Evolutionary conservation across 2,797 vertebrate genomes (phyloP).

Genomic region (Parauchenoglanis ngamensis): DNA sequence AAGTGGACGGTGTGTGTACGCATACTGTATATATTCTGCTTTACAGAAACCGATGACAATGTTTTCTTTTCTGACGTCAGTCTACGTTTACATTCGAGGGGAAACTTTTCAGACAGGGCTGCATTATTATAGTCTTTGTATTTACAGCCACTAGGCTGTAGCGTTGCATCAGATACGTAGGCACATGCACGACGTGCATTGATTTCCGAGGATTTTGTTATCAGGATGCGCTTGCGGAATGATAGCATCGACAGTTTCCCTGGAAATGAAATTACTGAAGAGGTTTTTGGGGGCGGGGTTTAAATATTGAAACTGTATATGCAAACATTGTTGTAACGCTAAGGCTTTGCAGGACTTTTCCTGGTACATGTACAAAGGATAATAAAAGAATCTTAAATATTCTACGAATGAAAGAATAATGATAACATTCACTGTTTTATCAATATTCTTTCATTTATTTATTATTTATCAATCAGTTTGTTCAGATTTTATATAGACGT

Average conservation of each 20-base stretch:
- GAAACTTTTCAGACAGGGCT: background rate
- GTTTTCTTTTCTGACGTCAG: too few relatives aligned
- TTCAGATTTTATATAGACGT: too few relatives aligned
- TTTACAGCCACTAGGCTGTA: conserved; percentile 15
- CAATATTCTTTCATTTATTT: background rate
- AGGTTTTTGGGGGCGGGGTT: background rate
- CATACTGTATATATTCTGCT: background rate
- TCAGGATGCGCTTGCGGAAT: background rate
- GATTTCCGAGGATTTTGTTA: background rate
- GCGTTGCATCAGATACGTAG: background rate
- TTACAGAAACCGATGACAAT: background rate
- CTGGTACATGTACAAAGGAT: background rate
- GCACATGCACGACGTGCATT: background rate
- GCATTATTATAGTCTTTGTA: background rate
- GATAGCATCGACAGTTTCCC: background rate
- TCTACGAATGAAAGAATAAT: background rate
- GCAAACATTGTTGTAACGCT: background rate
- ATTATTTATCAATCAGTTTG: too few relatives aligned
- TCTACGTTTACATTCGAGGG: background rate
- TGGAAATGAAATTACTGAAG: background rate
- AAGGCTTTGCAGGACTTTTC: background rate
- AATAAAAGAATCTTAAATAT: too few relatives aligned
- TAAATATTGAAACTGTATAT: background rate
- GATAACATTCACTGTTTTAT: background rate
- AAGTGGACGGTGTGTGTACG: background rate